Evolutionary conservation across 2,888 invertebrate species (phyloP).

Genomic region (Serrognathus titanus): DNA sequence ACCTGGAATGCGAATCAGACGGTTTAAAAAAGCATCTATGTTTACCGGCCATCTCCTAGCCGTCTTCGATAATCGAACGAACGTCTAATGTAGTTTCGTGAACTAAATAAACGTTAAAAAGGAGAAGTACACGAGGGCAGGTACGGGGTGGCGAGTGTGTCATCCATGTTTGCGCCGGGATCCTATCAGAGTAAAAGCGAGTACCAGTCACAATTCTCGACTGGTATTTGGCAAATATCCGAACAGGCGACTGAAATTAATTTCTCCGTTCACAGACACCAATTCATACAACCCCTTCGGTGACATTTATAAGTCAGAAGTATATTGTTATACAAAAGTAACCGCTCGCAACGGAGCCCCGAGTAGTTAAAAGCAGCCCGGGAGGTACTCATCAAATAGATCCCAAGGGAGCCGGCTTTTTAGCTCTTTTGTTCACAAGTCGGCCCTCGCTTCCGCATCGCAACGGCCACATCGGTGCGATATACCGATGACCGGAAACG

Average conservation of each 20-base stretch:
- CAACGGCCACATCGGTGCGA: neutral
- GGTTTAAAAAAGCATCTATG: conserved; percentile 1
- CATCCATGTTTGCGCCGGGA: conserved; percentile 13
- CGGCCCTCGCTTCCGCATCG: conserved; percentile 17
- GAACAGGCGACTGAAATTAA: conserved; percentile 48
- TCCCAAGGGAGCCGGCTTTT: conserved; percentile 42
- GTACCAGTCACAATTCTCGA: conserved; percentile 28
- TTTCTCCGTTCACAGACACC: conserved; percentile 47
- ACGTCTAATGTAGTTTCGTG: conserved; percentile 9
- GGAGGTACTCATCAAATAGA: conserved; percentile 45
- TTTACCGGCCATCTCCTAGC: too few species aligned
- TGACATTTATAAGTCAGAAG: conserved; percentile 51
- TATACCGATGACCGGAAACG: neutral
- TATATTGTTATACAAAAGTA: conserved; percentile 49
- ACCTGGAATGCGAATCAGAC: conserved; percentile 16
- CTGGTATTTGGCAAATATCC: conserved; percentile 47
- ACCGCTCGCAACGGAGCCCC: conserved; percentile 43
- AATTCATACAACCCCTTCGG: conserved; percentile 47
- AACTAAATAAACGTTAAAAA: conserved; percentile 7
- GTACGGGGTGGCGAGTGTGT: conserved; percentile 10
- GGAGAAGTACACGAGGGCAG: conserved; percentile 9
- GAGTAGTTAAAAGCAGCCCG: conserved; percentile 48
- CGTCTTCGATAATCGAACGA: too few species aligned
- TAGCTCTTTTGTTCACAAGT: conserved; percentile 37
- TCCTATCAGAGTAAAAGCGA: conserved; percentile 12